phyloP scores from a whole-genome alignment of 2,888 invertebrate species.

The Homarus gammarus region DNA sequence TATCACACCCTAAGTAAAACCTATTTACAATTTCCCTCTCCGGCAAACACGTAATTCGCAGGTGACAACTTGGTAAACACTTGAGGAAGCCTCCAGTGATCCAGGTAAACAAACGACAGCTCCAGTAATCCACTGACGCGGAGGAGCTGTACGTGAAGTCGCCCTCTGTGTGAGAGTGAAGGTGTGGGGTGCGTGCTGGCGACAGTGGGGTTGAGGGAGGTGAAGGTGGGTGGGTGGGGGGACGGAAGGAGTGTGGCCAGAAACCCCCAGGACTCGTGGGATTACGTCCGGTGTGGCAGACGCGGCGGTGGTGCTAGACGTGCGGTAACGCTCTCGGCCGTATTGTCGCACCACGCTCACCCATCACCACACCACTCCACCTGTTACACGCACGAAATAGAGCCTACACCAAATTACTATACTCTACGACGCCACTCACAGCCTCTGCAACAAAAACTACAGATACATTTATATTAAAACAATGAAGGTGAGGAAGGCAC shows the following conservation, averaged over 20 bases:
- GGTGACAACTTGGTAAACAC: neutral
- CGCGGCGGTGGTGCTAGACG: neutral
- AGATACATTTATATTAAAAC: no score
- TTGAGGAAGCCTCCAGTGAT: neutral
- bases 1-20: neutral
- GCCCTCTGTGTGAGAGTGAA: slow-evolving; percentile 19
- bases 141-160: neutral
- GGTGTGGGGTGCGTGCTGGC: slow-evolving; percentile 19
- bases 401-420: no score
- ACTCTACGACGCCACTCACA: neutral
- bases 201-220: neutral
- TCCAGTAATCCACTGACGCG: neutral
- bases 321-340: neutral
- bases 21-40: neutral
- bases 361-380: no score
- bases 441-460: neutral
- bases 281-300: slow-evolving; percentile 58
- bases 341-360: neutral
- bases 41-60: neutral
- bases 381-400: neutral
- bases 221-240: neutral
- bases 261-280: slow-evolving; percentile 43
- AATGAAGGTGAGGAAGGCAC: no score
- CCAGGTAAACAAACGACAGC: neutral
- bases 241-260: slow-evolving; percentile 3